Conservation (phyloP, 2,113 vertebrate genomes). For the Aleadryas rufinucha region DNA sequence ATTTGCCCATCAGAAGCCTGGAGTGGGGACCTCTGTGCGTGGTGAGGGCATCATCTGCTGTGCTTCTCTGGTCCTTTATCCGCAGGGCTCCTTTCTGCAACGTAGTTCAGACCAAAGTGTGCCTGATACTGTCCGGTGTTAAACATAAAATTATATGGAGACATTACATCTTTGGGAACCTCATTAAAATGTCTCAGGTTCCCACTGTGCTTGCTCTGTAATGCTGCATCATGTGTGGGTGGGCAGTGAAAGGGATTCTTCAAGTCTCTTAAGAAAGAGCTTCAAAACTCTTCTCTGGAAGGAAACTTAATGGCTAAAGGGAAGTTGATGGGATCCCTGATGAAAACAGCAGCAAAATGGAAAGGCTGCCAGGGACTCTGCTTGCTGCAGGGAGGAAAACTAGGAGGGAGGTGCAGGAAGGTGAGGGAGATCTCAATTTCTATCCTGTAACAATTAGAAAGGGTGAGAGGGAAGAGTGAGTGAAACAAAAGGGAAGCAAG, state of each 20-base stretch:
- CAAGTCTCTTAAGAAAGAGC: not conserved
- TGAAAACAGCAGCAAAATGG: not conserved
- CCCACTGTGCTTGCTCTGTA: not conserved
- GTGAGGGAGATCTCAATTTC: not conserved
- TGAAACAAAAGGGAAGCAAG: not conserved
- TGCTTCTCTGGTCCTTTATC: not conserved
- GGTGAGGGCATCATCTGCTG: not conserved
- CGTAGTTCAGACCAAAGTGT: rapidly evolving
- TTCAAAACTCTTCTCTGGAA: not conserved
- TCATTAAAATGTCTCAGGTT: not conserved
- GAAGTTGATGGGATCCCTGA: not conserved
- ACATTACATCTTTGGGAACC: not conserved
- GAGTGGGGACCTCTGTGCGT: not conserved
- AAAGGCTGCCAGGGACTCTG: not conserved
- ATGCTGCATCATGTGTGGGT: rapidly evolving
- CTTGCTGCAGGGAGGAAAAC: not conserved
- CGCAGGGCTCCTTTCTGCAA: not conserved
- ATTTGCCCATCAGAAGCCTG: not conserved
- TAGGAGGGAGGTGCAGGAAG: not conserved
- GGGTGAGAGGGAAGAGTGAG: not conserved
- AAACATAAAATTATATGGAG: not conserved
- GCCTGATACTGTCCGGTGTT: not conserved
- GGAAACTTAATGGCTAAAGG: not conserved
- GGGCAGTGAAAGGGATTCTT: not conserved
- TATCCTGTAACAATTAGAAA: not conserved